Evolutionary conservation across 2,113 vertebrate genomes (phyloP).

Genomic region (Haemorhous mexicanus): DNA sequence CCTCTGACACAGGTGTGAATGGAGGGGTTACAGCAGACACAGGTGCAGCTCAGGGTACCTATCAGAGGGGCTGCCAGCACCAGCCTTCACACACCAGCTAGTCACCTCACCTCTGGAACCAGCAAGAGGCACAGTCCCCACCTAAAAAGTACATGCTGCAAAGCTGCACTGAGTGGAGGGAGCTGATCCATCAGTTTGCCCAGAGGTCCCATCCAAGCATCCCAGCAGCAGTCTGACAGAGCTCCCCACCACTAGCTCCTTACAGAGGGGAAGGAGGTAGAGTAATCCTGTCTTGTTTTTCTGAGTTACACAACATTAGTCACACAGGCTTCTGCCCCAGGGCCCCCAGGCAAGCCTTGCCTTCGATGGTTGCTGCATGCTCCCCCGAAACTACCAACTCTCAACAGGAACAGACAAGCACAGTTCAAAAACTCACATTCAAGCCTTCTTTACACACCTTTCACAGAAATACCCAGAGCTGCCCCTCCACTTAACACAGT

Average conservation of each 20-base stretch:
- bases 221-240: rapidly evolving
- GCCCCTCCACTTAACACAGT: not conserved
- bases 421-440: not conserved
- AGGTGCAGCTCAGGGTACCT: not conserved
- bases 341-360: not conserved
- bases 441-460: not conserved
- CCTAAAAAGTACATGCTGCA: not conserved
- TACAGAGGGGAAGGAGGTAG: not conserved
- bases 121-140: not conserved
- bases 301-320: not conserved
- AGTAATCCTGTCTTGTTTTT: not conserved
- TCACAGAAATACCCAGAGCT: not conserved
- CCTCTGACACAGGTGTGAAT: not conserved
- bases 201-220: not conserved
- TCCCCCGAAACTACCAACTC: not conserved
- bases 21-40: rapidly evolving
- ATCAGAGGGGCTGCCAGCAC: not conserved
- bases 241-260: not conserved
- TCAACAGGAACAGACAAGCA: not conserved
- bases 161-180: not conserved
- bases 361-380: rapidly evolving
- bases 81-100: not conserved
- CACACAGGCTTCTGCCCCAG: not conserved
- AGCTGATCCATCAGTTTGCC: not conserved
- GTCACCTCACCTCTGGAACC: not conserved